Evolutionary conservation across 2,113 vertebrate species (phyloP), one percentile per base, ranked within the genome.

Genomic region (Rhea americana): DNA sequence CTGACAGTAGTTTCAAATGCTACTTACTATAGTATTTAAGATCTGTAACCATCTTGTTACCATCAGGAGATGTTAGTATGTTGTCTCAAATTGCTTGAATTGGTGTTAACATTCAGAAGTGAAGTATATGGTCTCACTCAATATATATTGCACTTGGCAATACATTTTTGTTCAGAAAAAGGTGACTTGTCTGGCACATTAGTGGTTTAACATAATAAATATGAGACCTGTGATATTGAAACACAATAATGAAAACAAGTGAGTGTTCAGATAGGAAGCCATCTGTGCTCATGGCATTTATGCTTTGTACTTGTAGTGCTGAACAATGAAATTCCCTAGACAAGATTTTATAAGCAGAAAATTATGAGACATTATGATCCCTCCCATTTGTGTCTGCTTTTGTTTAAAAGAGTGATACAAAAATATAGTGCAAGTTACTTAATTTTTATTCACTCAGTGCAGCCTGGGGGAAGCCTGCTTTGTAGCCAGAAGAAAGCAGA

Each of bases 181-280:
- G 70, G 93, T 94, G 80, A 90, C 86, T 97, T 88, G 84, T 82
- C 58, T 94, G 82, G 66, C 89, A 78, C 79, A 56, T 94, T 94
- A 67, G 4, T 70, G 91, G 80, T 68, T 91, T 95, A 92, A 78
- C 75, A 86, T 94, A 94, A 93, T 94, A 95, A 95, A 95, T 96
- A 90, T 92, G 90, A 93, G 88, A 93, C 93, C 92, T 96, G 93
- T 93, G 94, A 59, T 93, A 87, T 82, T 95, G 87, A 84, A 95
- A 77, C 73, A 63, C 51, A 85, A 79, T 96, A 96, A 97, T 96
- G 92, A 96, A 95, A 94, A 97, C 88, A 96, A 96, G 95, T 71
- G 93, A 94, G 87, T 78, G 59, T 71, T 96, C 93, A 90, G 94
- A 87, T 93, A 93, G 80, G 79, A 95, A 93, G 59, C 95, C 94